Evolutionary conservation across 2,888 invertebrate genomes (phyloP).

Genomic region (Lepidochitona cinerea): DNA sequence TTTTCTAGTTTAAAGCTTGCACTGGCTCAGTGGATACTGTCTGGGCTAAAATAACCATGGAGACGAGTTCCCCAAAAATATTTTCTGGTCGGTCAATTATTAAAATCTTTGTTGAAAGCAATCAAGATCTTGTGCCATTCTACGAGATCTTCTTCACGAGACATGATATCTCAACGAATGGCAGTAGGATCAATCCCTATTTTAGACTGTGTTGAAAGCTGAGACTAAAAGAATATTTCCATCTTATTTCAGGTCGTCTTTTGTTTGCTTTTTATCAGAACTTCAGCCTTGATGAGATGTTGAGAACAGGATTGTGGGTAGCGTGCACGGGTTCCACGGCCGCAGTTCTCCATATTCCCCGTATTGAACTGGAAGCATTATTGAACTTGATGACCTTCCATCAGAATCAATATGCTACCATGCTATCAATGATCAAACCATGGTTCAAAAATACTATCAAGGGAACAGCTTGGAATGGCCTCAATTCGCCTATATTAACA

Average conservation of each 20-base stretch:
- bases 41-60: no score
- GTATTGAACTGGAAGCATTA: neutral
- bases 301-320: neutral
- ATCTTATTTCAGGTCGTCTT: neutral
- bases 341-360: neutral
- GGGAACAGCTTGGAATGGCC: neutral
- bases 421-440: neutral
- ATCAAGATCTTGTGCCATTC: neutral
- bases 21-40: no score
- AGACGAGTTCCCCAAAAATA: no score
- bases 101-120: no score
- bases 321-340: neutral
- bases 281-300: neutral
- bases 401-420: neutral
- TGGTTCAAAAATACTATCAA: neutral
- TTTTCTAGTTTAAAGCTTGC: no score
- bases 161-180: no score
- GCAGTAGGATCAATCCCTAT: no score
- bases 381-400: neutral
- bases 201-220: neutral
- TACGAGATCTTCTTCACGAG: no score
- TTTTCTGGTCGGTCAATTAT: no score
- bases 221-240: neutral
- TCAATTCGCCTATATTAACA: neutral
- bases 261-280: neutral